These are phyloP conservation scores for Carassius carassius DNA, from an alignment of 2,113 vertebrate genomes.

Conservation along the genomic window DNA sequence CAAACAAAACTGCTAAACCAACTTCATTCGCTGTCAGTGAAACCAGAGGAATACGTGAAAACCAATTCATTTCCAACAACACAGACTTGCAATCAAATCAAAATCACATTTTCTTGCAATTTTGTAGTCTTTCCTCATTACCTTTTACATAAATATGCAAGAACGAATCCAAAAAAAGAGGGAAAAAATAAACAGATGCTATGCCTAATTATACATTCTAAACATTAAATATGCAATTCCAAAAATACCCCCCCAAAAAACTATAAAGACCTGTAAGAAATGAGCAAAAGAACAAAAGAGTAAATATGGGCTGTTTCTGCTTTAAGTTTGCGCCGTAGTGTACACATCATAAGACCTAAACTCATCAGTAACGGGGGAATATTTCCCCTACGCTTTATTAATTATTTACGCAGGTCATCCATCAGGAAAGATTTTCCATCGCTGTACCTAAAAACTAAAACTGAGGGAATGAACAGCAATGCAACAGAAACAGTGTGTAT, in stretches of 20 bases:
- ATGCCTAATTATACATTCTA: neutral
- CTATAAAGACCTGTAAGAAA: neutral
- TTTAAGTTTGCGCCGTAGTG: no score
- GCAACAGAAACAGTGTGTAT: constrained; percentile 32
- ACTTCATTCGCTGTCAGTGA: neutral
- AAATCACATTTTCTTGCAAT: neutral
- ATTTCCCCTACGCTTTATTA: neutral
- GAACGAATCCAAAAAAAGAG: neutral
- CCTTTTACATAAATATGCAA: neutral
- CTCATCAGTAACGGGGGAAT: neutral
- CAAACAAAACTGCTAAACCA: neutral
- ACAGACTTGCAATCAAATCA: no score
- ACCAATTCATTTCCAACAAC: neutral
- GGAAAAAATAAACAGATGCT: neutral
- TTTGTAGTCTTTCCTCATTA: neutral
- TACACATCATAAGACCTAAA: neutral
- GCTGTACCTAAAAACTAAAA: neutral
- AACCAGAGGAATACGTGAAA: neutral
- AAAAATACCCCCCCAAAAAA: neutral
- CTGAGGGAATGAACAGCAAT: neutral
- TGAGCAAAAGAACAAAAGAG: neutral
- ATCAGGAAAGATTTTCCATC: neutral
- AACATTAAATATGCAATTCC: neutral
- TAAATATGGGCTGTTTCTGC: neutral
- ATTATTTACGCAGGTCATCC: neutral